Base-by-base conservation (phyloP, 2,113 vertebrate genomes). In the Pteropus alecto region DNA sequence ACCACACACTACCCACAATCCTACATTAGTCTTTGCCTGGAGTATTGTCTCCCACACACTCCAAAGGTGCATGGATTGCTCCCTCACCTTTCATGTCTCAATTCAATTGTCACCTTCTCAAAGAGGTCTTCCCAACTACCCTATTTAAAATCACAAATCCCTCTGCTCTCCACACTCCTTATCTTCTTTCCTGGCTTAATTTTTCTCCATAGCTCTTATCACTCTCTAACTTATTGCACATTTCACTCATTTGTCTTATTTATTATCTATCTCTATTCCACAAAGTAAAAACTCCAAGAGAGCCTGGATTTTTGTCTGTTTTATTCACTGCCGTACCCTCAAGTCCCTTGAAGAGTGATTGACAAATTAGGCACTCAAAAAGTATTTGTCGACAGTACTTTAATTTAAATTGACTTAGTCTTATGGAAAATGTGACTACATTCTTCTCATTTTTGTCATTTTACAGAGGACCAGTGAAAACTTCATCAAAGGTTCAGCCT, bases 201-300 rank as follows among this genome's bases (percentile, higher is more conserved):
- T 68, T 73, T 85, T 56, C 61, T 67, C 85, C n/a, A n/a, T 18
- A 65, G 76, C 70, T 43, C 81, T 73, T 89, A 65, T 54, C 73
- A 77, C 60, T 56, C 16, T 92, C 67, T 93, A 82, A 94, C n/a
- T 94, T n/a, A 86, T 14, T 88, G 77, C 18, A 35, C 35, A 65
- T 83, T 93, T 93, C 38, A 60, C 58, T 86, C 85, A 70, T 93
- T 78, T 82, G 58, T 88, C 87, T 96, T 96, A 38, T 96, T 96
- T 96, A 95, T 61, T 68, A 63, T 94, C 77, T 96, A 7, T 91
- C 48, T 93, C 60, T 87, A 67, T 71, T 46, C 15, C 26, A 26
- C 6, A 78, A 71, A 95, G 87, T 61, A 51, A 96, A 95, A 96
- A 67, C 77, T 85, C 94, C 28, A 4, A 48, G 61, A 93, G 43